These are phyloP conservation scores for Papilio polyxenes DNA, from an alignment of 1,140 invertebrate species.

Conservation along the genomic window DNA sequence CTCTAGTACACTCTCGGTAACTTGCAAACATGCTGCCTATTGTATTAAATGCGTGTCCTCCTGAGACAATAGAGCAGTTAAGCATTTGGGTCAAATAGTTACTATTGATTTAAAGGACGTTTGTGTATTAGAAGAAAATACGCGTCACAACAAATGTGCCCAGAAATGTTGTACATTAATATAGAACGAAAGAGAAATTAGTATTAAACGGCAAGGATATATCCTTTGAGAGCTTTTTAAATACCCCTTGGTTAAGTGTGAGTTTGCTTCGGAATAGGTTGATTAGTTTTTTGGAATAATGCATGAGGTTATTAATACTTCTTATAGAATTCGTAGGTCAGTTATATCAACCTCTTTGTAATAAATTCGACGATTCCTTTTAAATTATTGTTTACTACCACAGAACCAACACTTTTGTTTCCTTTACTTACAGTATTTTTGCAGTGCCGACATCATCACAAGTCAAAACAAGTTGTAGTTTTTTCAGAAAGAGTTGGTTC, in stretches of 20 bases:
- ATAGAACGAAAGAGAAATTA: background rate
- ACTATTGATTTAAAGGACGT: background rate
- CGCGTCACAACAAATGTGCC: background rate
- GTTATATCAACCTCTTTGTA: background rate
- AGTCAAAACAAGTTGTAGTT: background rate
- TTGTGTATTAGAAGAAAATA: background rate
- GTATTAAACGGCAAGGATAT: background rate
- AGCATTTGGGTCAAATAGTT: conserved; percentile 2
- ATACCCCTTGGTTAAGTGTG: background rate
- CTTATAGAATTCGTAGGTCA: background rate
- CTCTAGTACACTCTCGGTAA: background rate
- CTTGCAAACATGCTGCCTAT: background rate
- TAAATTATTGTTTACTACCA: background rate
- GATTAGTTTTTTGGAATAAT: background rate
- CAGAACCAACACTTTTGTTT: background rate
- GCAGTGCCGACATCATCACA: background rate
- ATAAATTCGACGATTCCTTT: background rate
- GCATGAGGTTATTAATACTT: background rate
- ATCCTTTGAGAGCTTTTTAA: background rate
- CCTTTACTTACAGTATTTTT: background rate
- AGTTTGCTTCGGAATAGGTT: background rate
- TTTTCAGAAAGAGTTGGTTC: background rate
- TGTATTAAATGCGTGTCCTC: background rate
- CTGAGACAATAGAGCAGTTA: background rate
- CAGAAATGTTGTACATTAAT: background rate